Base-by-base conservation (phyloP, 1,140 invertebrate species). In the Euura lappo region DNA sequence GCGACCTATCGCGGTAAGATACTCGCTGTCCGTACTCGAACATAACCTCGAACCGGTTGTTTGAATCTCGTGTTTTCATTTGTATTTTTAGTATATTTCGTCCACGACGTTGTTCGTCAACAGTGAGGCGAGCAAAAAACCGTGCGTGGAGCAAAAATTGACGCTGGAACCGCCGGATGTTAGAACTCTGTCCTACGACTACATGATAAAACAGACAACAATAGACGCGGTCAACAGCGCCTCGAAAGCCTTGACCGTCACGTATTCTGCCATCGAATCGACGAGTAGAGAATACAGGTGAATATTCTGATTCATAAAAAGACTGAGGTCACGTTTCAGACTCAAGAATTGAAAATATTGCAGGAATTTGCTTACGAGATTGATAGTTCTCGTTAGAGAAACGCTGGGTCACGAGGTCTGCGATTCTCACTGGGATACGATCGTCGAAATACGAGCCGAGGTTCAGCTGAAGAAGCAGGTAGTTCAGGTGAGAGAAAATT, bases 141-240 rank as follows among this genome's bases (percentile, higher is more conserved):
- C 76, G 13, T 72, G 71, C 1, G 51, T 44, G n/a, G 78, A 83
- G 46, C 74, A 82, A 44, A 81, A 83, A 72, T 68, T 84, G 45
- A 74, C 81, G 68, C 78, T 85, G 69, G 75, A 82, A 47, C 28
- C 75, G 28, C 69, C 75, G 0, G 77, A 81, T 65, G n/a, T 76
- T 44, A 75, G 77, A 69, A 83, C 81, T n/a, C 70, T 87, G 13
- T 81, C 85, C n/a, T 81, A 80, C 68, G 84, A 86, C 65, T 85
- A 81, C 71, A 81, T 86, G 80, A 83, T 87, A 44, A 83, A 86
- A 75, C 83, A 85, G 75, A 86, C 85, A n/a, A 79, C 81, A 2
- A 74, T 87, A 42, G 79, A 84, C 70, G 78, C 80, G 75, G 81
- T 82, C 13, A 87, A 87, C 44, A 87, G 83, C 77, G 81, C 83